Evolutionary conservation across 2,113 vertebrate species (phyloP).

Genomic region (Turdus rufiventris): DNA sequence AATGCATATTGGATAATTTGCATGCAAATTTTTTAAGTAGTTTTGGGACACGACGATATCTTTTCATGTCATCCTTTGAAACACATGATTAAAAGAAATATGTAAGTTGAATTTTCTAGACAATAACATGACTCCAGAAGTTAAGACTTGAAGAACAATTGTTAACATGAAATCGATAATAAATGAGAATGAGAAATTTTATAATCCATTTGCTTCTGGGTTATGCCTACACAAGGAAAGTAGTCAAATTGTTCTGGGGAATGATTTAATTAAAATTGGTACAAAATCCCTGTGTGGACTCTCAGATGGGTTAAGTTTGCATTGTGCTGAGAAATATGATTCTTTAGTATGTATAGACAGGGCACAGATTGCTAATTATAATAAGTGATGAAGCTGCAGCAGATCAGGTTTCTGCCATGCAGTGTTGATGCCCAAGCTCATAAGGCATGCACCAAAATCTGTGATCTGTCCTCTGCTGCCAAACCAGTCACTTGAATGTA

Average conservation of each 20-base stretch:
- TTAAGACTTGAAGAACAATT: constrained; percentile 1
- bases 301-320: background rate
- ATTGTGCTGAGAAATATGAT: constrained; percentile 1
- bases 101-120: background rate
- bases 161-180: background rate
- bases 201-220: constrained; percentile 14
- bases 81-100: background rate
- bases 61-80: background rate
- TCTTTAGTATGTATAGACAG: background rate
- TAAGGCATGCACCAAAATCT: background rate
- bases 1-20: background rate
- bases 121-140: background rate
- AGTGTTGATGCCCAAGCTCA: background rate
- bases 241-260: background rate
- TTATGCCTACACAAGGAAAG: background rate
- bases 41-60: background rate
- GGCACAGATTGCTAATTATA: constrained; percentile 35
- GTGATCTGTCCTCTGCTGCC: background rate
- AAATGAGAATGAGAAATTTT: background rate
- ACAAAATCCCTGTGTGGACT: background rate
- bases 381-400: constrained; percentile 1
- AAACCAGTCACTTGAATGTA: background rate
- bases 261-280: constrained; percentile 32
- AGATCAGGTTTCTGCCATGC: background rate
- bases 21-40: background rate